phyloP scores from a whole-genome alignment of 1,140 invertebrate genomes.

The Bombus waltoni region DNA sequence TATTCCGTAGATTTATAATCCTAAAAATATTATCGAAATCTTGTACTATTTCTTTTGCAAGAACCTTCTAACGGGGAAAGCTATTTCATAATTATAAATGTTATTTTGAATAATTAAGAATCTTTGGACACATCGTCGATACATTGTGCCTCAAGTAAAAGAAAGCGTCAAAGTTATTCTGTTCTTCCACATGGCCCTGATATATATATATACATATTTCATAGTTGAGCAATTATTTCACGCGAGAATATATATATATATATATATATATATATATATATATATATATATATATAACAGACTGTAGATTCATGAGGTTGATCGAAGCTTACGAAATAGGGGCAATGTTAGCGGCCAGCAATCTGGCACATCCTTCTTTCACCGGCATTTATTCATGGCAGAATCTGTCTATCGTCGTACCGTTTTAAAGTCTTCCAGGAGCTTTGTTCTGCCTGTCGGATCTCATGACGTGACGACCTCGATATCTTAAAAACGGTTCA shows the following conservation, averaged over 20 bases:
- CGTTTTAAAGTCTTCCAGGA: constrained; percentile 53
- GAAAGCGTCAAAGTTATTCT: too few species aligned
- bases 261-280: background rate
- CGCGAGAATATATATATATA: too few species aligned
- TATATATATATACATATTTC: background rate
- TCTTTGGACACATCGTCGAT: too few species aligned
- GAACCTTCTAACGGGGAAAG: too few species aligned
- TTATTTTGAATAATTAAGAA: too few species aligned
- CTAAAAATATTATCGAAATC: too few species aligned
- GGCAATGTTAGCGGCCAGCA: constrained; percentile 2
- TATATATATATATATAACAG: background rate
- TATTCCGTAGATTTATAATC: too few species aligned
- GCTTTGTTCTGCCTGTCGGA: constrained; percentile 64
- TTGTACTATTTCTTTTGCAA: too few species aligned
- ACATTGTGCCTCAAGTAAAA: too few species aligned
- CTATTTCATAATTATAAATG: too few species aligned
- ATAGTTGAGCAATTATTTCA: background rate
- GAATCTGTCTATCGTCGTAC: constrained; percentile 34
- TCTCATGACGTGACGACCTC: constrained; percentile 58
- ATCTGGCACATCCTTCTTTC: constrained; percentile 31
- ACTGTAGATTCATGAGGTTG: background rate
- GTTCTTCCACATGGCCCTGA: background rate
- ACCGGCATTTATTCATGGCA: constrained; percentile 6
- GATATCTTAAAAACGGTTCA: constrained; percentile 67
- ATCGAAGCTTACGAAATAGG: constrained; percentile 22